Conservation (phyloP, 1,140 invertebrate genomes). For the Kradibia gibbosae region DNA sequence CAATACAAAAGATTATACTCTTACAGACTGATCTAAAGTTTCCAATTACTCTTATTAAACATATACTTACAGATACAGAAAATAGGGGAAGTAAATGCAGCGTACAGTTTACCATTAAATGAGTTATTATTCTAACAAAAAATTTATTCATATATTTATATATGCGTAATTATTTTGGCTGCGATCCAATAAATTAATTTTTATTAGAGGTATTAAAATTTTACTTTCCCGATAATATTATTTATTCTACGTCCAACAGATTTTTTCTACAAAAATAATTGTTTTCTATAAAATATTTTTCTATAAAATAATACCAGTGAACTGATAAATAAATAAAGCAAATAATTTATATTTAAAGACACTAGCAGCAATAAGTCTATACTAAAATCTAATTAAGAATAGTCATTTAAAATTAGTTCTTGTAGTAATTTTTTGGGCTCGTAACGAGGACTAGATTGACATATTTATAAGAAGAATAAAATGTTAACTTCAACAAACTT, state of each 20-base stretch:
- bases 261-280: too few species aligned
- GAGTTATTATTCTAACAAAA: background rate
- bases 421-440: background rate
- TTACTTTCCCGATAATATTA: too few species aligned
- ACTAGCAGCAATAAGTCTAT: too few species aligned
- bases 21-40: background rate
- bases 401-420: background rate
- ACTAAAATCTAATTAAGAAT: too few species aligned
- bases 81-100: background rate
- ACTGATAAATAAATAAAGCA: too few species aligned
- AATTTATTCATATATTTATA: background rate
- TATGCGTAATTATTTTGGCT: background rate
- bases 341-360: too few species aligned
- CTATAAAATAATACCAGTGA: too few species aligned
- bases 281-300: too few species aligned
- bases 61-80: background rate
- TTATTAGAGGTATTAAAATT: too few species aligned
- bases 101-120: background rate
- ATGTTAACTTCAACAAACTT: constrained; percentile 21
- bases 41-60: background rate
- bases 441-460: background rate
- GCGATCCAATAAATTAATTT: too few species aligned
- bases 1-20: too few species aligned
- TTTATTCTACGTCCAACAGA: too few species aligned
- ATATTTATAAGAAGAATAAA: constrained; percentile 18